Conservation (phyloP, 2,113 vertebrate species). For the Myrmecophaga tridactyla region DNA sequence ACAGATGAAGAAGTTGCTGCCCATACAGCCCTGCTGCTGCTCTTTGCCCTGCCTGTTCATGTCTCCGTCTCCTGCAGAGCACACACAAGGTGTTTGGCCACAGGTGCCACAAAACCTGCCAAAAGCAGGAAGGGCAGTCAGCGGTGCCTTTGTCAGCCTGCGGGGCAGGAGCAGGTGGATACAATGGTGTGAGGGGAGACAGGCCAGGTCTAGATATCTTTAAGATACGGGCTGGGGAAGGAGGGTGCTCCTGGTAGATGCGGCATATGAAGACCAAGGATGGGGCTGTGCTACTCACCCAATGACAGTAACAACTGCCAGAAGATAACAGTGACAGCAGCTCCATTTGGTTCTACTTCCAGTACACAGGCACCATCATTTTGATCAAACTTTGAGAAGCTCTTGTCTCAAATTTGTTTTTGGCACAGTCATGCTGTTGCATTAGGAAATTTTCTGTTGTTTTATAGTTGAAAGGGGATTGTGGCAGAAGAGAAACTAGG, state of each 20-base stretch:
- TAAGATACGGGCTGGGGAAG: not conserved
- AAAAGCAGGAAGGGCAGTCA: not conserved
- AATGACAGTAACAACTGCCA: not conserved
- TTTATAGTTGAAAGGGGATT: not conserved
- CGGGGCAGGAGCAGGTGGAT: not conserved
- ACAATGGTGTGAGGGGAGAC: not conserved
- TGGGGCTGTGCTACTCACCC: not conserved
- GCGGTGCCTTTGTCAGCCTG: not conserved
- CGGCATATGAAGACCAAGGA: not conserved
- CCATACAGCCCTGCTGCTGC: not conserved
- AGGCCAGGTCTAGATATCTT: not conserved
- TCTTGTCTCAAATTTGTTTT: not conserved
- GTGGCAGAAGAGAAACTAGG: not conserved
- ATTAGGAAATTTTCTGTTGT: not conserved
- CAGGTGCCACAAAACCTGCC: not conserved
- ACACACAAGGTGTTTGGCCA: not conserved
- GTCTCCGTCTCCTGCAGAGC: not conserved
- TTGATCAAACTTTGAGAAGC: not conserved
- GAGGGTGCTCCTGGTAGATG: not conserved
- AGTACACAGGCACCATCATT: not conserved
- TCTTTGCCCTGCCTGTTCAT: fast-evolving
- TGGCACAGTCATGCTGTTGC: not conserved
- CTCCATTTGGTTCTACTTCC: not conserved
- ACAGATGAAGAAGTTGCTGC: not conserved
- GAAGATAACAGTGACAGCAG: not conserved